Evolutionary conservation across 2,888 invertebrate species (phyloP), one percentile per base, ranked within the genome.

Genomic region (Aleiodes testaceus): DNA sequence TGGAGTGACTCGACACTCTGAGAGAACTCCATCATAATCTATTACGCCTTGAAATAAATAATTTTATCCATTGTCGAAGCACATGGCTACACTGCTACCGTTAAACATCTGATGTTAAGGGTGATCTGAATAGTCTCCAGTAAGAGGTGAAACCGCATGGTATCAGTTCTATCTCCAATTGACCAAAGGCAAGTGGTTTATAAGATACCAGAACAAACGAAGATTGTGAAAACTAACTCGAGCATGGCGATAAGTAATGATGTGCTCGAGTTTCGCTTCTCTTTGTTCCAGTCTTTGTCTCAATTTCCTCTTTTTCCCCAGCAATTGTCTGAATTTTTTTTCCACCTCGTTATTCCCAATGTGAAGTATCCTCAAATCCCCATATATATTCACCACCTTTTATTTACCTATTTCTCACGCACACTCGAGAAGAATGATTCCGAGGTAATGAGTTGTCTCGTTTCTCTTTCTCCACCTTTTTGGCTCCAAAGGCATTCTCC

Each of bases 161-260:
- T 18, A 69, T 22, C 18, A 12, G 12, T 14, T 22, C 22, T 20
- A 53, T 49, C 18, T 20, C 53, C 53, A 53, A 20, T 53, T 53
- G 11, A 20, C 53, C 22, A 53, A 22, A 53, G 53, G 18, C 53
- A 18, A 20, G 36, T 36, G 12, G 11, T 20, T 22, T 14, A 26
- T 20, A n/a, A 14, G 22, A 69, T 49, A 63, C 66, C 30, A 44
- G 59, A 5, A 26, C 5, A 36, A 36, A 26, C 59, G 68, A 68
- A 66, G 71, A 72, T 69, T 52, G 69, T 74, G 72, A 66, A 75
- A 75, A 74, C 66, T 68, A 70, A 70, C 73, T 72, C 72, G 70
- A 74, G 72, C 75, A 75, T 74, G 65, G 69, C 74, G 75, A 71
- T 74, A 73, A 72, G 63, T 53, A 67, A 73, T 70, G 69, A 49